Base-by-base conservation (phyloP, 1,140 invertebrate species). In the Sinonovacula constricta region DNA sequence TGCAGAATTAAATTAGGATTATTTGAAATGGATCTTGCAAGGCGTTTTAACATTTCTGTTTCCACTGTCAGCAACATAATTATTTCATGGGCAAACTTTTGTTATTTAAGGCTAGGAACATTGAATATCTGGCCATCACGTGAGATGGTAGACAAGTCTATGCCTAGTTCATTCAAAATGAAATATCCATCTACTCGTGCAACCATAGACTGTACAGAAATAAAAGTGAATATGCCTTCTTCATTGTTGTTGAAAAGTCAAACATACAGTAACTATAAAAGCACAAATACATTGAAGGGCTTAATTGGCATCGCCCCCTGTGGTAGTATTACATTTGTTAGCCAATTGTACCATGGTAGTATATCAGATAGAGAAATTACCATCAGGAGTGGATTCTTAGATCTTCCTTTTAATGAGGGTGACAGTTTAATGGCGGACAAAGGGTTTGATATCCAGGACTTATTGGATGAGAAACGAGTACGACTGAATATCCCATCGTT, bases 401-500 rank as follows among this genome's bases (percentile, higher is more conserved):
- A 56, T 4, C 26, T 65, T 22, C 15, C n/a, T 1, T 70, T 76
- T 56, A 15, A 81, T 1, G 5, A 57, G 24, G 79, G 79, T 24
- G 81, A 83, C 34, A 59, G 34, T 71, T 34, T 81, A 2, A 83
- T 75, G 28, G n/a, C n/a, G n/a, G n/a, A n/a, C n/a, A n/a, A n/a
- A n/a, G n/a, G n/a, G n/a, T n/a, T n/a, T n/a, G n/a, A 36, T 26
- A 80, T 82, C n/a, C 33, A 62, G 45, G 69, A 79, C 30, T 34
- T 79, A 28, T 75, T 79, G 28, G 75, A 75, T 28, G 22, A 22
- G 49, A 62, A 28, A 34, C 30, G 39, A 15, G 26, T 79, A 3
- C 56, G 59, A 33, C 36, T 81, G 14, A 82, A 75, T n/a, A 83
- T 79, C 62, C 75, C 80, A 12, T 75, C 79, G 24, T 63, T 78